phyloP scores from a whole-genome alignment of 1,140 invertebrate species.

The Megalopta genalis region DNA sequence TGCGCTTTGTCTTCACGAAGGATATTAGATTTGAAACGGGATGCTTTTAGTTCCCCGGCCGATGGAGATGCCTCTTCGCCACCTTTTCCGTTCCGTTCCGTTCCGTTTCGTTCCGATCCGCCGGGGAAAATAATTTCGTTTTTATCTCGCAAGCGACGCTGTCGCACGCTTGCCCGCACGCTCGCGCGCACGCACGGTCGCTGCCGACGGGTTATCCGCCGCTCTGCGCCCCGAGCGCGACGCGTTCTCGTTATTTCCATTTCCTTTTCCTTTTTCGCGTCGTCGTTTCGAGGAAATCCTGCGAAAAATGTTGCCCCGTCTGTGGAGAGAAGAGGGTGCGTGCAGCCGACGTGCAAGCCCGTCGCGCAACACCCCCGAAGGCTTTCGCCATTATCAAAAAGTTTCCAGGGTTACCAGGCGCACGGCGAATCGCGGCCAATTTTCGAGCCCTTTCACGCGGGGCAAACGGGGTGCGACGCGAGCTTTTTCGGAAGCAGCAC shows the following conservation, averaged over 20 bases:
- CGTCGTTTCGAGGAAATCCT: no score
- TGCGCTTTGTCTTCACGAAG: constrained; percentile 36
- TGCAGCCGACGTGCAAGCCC: no score
- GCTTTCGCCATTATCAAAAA: neutral
- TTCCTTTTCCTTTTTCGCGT: neutral
- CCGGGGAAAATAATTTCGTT: constrained; percentile 32
- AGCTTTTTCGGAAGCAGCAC: neutral
- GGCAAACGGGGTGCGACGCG: no score
- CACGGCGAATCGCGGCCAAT: neutral
- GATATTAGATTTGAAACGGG: constrained; percentile 49
- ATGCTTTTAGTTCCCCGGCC: constrained; percentile 39
- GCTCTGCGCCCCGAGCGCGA: neutral
- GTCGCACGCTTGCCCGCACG: no score
- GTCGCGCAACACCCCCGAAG: no score
- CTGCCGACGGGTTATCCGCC: neutral
- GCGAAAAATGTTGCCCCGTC: no score
- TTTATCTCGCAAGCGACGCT: constrained; percentile 1
- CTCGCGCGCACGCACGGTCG: no score
- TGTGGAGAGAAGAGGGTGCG: no score
- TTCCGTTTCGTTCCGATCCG: constrained; percentile 7
- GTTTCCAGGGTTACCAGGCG: no score
- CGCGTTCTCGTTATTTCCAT: constrained; percentile 18
- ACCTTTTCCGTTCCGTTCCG: constrained; percentile 18
- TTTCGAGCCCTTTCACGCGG: no score
- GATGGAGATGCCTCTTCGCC: constrained; percentile 31